A percentile compares a stretch with the other conserved stretches of the same genome.
Evolutionary conservation across 2,888 invertebrate genomes (phyloP).

Genomic region (Macrosiphum euphorbiae): DNA sequence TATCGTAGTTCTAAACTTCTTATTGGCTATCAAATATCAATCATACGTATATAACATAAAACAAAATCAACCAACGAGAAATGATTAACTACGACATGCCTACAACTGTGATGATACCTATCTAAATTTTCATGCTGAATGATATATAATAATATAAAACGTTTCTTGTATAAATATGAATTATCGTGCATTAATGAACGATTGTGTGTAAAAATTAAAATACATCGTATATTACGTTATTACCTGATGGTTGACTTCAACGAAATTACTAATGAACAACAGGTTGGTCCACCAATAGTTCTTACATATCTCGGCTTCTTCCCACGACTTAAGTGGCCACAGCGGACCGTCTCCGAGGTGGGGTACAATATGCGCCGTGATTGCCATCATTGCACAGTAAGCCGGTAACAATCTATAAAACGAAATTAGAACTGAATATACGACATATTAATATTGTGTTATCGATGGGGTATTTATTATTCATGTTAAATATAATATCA

Average conservation of each 20-base stretch:
- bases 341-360: slow-evolving; percentile 66
- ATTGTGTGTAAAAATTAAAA: background rate
- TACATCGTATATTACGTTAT: background rate
- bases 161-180: too few species aligned
- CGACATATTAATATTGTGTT: background rate
- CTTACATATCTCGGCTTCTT: slow-evolving; percentile 60
- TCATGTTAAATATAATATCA: too few species aligned
- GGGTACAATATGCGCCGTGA: slow-evolving; percentile 57
- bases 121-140: too few species aligned
- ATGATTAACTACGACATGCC: too few species aligned
- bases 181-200: too few species aligned
- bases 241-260: slow-evolving; percentile 66
- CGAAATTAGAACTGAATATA: background rate
- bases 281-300: slow-evolving; percentile 67
- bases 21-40: too few species aligned
- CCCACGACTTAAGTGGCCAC: slow-evolving; percentile 65
- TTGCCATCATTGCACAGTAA: slow-evolving; percentile 45
- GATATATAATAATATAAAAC: too few species aligned
- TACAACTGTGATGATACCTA: too few species aligned
- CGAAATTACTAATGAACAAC: slow-evolving; percentile 67
- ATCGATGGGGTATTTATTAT: background rate
- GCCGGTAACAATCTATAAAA: slow-evolving; percentile 60
- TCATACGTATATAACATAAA: too few species aligned
- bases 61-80: too few species aligned
- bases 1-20: too few species aligned